phyloP scores from a whole-genome alignment of 2,888 invertebrate species.

The Acanthoscelides obtectus region DNA sequence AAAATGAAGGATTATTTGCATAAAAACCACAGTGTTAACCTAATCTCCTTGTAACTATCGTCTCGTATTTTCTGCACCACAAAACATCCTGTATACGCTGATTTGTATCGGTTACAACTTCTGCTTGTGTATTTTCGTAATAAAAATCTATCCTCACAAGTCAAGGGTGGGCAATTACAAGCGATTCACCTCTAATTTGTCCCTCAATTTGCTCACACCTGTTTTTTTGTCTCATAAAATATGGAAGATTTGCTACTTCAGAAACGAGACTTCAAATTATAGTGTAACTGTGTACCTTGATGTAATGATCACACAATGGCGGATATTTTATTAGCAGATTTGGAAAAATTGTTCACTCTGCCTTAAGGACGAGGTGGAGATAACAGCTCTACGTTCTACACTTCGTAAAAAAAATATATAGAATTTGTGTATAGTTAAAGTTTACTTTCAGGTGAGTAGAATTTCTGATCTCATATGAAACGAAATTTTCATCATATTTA shows the following conservation, averaged over 20 bases:
- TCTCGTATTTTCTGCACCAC: too few species aligned
- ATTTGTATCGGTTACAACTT: too few species aligned
- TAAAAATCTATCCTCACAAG: not conserved
- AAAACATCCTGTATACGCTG: too few species aligned
- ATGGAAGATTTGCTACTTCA: not conserved
- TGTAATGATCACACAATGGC: not conserved
- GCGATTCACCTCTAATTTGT: not conserved
- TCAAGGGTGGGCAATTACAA: not conserved
- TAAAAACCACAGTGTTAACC: too few species aligned
- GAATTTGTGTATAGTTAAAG: too few species aligned
- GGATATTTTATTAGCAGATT: not conserved
- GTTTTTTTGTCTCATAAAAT: not conserved
- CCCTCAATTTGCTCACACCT: not conserved
- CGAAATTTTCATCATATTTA: too few species aligned
- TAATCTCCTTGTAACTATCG: too few species aligned
- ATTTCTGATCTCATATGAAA: too few species aligned
- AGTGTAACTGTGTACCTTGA: not conserved
- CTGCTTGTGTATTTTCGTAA: not conserved
- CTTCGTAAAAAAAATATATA: too few species aligned
- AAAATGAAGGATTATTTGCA: too few species aligned
- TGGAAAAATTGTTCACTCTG: not conserved
- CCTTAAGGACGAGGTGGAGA: not conserved
- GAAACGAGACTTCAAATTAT: not conserved
- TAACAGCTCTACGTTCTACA: not conserved
- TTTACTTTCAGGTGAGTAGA: too few species aligned